Percentiles rank a stretch among this genome's conserved stretches.
phyloP scores from a whole-genome alignment of 2,888 invertebrate species.

The Lingula anatina region DNA sequence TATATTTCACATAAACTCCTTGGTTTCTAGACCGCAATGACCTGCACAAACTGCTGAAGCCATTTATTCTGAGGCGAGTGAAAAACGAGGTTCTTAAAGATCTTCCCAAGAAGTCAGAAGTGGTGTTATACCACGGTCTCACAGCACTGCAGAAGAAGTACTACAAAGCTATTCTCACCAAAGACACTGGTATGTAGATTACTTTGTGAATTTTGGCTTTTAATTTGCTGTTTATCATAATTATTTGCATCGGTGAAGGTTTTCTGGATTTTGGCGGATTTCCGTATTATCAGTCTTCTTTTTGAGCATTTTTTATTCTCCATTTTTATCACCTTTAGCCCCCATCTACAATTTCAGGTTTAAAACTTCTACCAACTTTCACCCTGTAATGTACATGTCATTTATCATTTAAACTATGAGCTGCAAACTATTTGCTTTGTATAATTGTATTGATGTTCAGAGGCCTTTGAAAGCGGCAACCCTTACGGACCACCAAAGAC shows the following conservation, averaged over 20 bases:
- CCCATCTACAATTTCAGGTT: not conserved
- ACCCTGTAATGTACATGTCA: too few species aligned
- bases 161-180: constrained; percentile 51
- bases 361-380: not conserved
- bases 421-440: too few species aligned
- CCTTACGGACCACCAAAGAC: constrained; percentile 14
- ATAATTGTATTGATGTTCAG: too few species aligned
- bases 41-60: constrained; percentile 38
- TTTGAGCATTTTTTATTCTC: not conserved
- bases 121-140: constrained; percentile 50
- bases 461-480: constrained; percentile 25
- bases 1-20: too few species aligned
- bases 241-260: too few species aligned
- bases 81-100: constrained; percentile 47
- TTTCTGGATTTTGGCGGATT: too few species aligned
- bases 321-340: not conserved
- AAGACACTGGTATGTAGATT: constrained; percentile 38
- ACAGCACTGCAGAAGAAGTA: constrained; percentile 50
- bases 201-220: not conserved
- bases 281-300: not conserved
- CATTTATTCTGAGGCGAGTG: constrained; percentile 48
- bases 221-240: too few species aligned
- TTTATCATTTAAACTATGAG: too few species aligned
- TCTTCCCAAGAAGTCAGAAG: constrained; percentile 46
- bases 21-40: too few species aligned